Conservation (phyloP, 2,888 invertebrate genomes). For the Xanthostigma xanthostigma region DNA sequence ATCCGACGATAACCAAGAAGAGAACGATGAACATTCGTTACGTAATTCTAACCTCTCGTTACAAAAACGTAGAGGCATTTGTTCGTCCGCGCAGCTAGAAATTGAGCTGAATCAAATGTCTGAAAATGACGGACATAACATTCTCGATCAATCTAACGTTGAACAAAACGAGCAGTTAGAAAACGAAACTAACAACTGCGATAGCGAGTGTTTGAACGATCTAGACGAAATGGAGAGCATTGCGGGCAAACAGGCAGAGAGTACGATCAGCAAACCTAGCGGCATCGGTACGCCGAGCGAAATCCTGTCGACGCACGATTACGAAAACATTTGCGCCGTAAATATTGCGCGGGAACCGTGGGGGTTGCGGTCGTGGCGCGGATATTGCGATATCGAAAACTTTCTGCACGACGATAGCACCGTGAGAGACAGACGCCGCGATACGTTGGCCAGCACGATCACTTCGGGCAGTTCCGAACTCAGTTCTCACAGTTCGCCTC, state of each 20-base stretch:
- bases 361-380: constrained; percentile 49
- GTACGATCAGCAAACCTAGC: not conserved
- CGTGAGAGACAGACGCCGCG: constrained; percentile 36
- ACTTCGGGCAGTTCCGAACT: constrained; percentile 43
- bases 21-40: constrained; percentile 27
- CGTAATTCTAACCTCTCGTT: constrained; percentile 32
- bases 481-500: constrained; percentile 33
- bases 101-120: constrained; percentile 23
- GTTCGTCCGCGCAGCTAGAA: constrained; percentile 36
- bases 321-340: constrained; percentile 48
- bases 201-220: too few species aligned
- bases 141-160: not conserved
- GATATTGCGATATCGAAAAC: constrained; percentile 47
- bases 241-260: not conserved
- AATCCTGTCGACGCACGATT: constrained; percentile 45
- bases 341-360: constrained; percentile 48
- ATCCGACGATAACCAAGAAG: not conserved
- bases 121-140: not conserved
- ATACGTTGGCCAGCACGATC: constrained; percentile 33
- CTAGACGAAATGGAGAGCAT: not conserved
- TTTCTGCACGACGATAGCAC: constrained; percentile 47
- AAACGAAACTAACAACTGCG: not conserved
- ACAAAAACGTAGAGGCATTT: constrained; percentile 40
- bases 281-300: constrained; percentile 25
- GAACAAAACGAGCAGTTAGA: not conserved